A percentile compares a stretch with the other conserved stretches of the same genome.
Evolutionary conservation across 2,888 invertebrate genomes (phyloP).

Genomic region (Luperina nickerlii): DNA sequence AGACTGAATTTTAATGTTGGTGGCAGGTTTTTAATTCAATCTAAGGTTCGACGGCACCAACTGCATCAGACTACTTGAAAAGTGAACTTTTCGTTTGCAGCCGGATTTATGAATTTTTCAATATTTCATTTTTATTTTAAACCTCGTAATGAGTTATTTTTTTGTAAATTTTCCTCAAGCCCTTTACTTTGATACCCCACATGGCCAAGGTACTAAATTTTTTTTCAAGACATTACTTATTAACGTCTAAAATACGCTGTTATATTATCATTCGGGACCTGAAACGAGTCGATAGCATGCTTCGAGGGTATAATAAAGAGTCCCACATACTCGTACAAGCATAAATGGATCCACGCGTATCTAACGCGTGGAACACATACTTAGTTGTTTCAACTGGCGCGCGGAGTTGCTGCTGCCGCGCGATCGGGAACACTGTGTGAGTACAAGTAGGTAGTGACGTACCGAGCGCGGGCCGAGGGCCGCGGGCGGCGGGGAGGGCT

Average conservation of each 20-base stretch:
- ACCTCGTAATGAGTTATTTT: neutral
- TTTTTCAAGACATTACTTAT: neutral
- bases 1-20: neutral
- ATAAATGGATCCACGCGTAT: too few relatives aligned
- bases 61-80: neutral
- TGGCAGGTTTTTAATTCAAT: neutral
- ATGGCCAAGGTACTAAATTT: neutral
- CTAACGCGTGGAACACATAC: neutral
- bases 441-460: conserved; percentile 51
- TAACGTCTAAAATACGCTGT: neutral
- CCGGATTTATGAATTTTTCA: neutral
- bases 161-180: neutral
- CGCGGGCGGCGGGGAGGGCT: conserved; percentile 66
- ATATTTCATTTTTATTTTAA: neutral
- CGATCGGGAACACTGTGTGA: neutral
- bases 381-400: neutral
- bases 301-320: neutral
- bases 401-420: neutral
- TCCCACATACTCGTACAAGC: neutral
- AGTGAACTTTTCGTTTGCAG: neutral
- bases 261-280: neutral
- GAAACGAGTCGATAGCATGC: neutral
- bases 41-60: neutral
- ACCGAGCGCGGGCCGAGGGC: conserved; percentile 31
- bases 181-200: neutral